Base-by-base conservation (phyloP, 2,113 vertebrate genomes). In the Aspidoscelis tigris region DNA sequence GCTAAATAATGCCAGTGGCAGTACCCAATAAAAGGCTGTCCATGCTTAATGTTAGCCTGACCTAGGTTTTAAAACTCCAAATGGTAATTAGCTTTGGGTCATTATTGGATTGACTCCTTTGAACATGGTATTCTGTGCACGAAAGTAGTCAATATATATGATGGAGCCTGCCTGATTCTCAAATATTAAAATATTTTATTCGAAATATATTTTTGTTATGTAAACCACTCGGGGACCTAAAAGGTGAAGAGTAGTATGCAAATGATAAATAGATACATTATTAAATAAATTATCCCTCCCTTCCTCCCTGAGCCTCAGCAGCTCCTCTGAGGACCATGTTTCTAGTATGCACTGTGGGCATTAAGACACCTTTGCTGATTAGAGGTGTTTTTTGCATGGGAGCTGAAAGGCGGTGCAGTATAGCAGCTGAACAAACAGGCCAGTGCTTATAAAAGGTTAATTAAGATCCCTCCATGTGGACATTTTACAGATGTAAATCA, bases 1-100 rank as follows among this genome's bases (percentile, higher is more conserved):
- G 61, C 76, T 39, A 79, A 83, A 79, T 33, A 87, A 78, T 79
- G 81, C 76, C 76, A 79, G 24, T 83, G 81, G 81, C 58, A 55
- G 33, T 66, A 44, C 61, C 44, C 58, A 78, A n/a, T 74, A 79
- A 83, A 73, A 83, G 43, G 41, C 69, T 83, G 76, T 79, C 47
- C 58, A 61, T 79, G 61, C 81, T 58, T 83, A 83, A 83, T 79
- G 61, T 81, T 74, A 69, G 81, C 72, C 76, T 79, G 76, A 79
- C 76, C 74, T 70, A 71, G 70, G 86, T 72, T 79, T 83, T 66
- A 21, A 70, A 85, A 74, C 24, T 66, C 50, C 41, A 76, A 80
- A 80, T 80, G 76, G 70, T 80, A 80, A 83, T 76, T 87, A 87
- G 71, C 53, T 61, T 21, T 80, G 43, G 58, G 58, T 61, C 4